A percentile compares a stretch with the other conserved stretches of the same genome.
Evolutionary conservation across 1,140 invertebrate genomes (phyloP).

Genomic region (Galendromus occidentalis): DNA sequence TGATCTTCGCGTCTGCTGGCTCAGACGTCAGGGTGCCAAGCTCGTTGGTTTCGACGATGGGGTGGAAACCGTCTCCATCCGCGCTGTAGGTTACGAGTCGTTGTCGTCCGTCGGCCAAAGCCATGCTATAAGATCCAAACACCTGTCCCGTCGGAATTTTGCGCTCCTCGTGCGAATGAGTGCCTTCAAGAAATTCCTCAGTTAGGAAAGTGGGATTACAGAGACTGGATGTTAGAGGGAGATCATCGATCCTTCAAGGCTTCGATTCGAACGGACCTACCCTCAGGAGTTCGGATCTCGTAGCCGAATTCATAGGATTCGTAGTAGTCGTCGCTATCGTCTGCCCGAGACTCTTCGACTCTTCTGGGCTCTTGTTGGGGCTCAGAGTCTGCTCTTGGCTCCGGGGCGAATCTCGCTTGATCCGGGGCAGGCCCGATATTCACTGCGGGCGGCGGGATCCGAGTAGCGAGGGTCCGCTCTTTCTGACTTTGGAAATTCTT

Average conservation of each 20-base stretch:
- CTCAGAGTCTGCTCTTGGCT: too few species aligned
- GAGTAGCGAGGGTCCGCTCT: too few species aligned
- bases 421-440: too few species aligned
- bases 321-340: background rate
- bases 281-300: background rate
- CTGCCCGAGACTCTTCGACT: too few species aligned
- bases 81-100: background rate
- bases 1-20: background rate
- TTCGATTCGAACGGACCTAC: slow-evolving; percentile 2
- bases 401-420: too few species aligned
- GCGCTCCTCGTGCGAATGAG: background rate
- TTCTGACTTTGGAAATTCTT: too few species aligned
- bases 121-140: background rate
- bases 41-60: background rate
- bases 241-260: too few species aligned
- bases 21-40: background rate
- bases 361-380: too few species aligned
- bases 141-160: background rate
- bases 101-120: background rate
- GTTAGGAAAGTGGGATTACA: too few species aligned
- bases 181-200: background rate
- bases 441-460: too few species aligned
- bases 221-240: too few species aligned
- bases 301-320: background rate
- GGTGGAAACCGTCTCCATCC: background rate